Evolutionary conservation across 2,888 invertebrate species (phyloP), one percentile per base, ranked within the genome.

Genomic region (Diaphora mendica): DNA sequence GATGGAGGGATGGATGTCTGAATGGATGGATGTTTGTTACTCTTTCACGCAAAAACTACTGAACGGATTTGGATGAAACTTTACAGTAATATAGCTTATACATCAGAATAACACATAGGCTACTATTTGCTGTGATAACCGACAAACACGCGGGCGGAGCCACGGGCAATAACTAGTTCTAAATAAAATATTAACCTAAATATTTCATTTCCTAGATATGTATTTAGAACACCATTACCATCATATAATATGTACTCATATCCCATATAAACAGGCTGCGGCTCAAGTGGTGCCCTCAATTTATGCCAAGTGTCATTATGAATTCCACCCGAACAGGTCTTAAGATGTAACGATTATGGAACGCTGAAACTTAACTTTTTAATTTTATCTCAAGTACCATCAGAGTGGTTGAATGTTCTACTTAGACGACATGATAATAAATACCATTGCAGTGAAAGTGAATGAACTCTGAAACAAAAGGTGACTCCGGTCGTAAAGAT

Each of bases 271-370:
- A 80, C 82, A 84, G 80, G 74, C 75, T 80, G 69, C 67, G 77
- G 64, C 74, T 84, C 73, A 74, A 84, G 82, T 80, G 75, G 78
- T 77, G 76, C 85, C 80, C 85, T 87, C 80, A 81, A 92, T 92
- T 92, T 92, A 92, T 92, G 89, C 87, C 82, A 87, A 92, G 92
- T 87, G 88, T 90, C 92, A 90, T 93, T 91, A 91, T 90, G 89
- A 89, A 89, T 90, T 91, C 90, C 84, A 85, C 75, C 82, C 84
- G 78, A 79, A 83, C 78, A 78, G 71, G 83, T 82, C 83, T 79
- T 66, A 74, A 89, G 89, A 88, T 88, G 80, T 80, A 85, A 77
- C 85, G 91, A 90, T 92, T 88, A 90, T 85, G 77, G 89, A 89
- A 87, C 87, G 92, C 91, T 91, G 91, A 89, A 82, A 82, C 78